Conservation (phyloP, 92 coral and sea anemone genomes). For the Plumapathes pennacea region DNA sequence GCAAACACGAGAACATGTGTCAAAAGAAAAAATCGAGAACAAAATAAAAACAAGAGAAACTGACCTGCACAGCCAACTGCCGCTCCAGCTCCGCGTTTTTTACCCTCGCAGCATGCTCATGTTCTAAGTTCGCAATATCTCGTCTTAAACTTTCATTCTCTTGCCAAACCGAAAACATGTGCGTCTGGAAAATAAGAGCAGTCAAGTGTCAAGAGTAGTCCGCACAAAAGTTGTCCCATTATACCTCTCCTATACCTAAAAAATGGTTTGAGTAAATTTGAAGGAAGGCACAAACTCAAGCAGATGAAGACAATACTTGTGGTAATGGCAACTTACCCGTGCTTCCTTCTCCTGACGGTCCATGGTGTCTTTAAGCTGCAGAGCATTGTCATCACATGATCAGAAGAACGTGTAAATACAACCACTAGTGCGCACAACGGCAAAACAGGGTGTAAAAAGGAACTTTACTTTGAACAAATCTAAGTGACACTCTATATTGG, state of each 20-base stretch:
- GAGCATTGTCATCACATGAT: too few species aligned
- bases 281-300: too few species aligned
- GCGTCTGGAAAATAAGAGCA: constrained; percentile 34
- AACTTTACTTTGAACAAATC: too few species aligned
- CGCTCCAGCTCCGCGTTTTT: constrained; percentile 70
- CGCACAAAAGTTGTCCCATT: too few species aligned
- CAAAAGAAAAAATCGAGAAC: not conserved
- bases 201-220: not conserved
- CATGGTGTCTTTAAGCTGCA: constrained; percentile 73
- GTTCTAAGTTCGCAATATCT: constrained; percentile 56
- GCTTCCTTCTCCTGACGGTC: constrained; percentile 74
- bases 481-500: too few species aligned
- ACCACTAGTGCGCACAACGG: too few species aligned
- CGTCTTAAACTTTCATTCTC: constrained; percentile 69
- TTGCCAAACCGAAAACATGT: constrained; percentile 85
- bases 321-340: too few species aligned
- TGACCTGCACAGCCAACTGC: constrained; percentile 73
- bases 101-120: constrained; percentile 55
- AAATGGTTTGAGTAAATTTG: too few species aligned
- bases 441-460: too few species aligned
- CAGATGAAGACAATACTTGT: too few species aligned
- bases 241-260: too few species aligned
- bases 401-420: too few species aligned
- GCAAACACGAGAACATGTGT: not conserved
- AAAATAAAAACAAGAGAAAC: not conserved